phyloP scores from a whole-genome alignment of 2,888 invertebrate genomes.

The Cancer borealis region DNA sequence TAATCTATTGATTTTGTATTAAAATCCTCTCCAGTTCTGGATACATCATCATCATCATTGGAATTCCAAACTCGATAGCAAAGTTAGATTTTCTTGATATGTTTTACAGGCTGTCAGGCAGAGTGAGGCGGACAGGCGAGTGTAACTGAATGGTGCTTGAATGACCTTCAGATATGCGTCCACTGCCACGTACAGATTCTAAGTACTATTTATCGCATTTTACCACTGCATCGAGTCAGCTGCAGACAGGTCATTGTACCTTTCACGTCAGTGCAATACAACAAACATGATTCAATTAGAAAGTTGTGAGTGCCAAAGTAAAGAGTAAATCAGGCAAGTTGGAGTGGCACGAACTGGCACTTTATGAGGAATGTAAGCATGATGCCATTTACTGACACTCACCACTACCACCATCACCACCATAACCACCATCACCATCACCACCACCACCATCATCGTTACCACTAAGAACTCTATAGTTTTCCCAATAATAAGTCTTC shows the following conservation, averaged over 20 bases:
- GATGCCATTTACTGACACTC: conserved; percentile 24
- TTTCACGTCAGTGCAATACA: neutral
- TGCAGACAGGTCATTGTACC: neutral
- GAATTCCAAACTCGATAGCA: neutral
- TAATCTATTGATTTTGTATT: neutral
- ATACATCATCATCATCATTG: neutral
- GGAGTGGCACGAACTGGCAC: neutral
- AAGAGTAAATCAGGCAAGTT: conserved; percentile 21
- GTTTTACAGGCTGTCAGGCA: neutral
- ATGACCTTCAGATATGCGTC: neutral
- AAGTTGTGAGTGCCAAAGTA: neutral
- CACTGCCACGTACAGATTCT: neutral
- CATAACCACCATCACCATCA: neutral
- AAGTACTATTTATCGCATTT: neutral
- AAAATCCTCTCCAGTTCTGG: neutral
- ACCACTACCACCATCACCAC: neutral
- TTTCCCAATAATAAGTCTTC: neutral
- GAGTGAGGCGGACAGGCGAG: neutral
- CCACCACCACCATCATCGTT: neutral
- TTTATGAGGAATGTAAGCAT: neutral
- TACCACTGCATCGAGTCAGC: neutral
- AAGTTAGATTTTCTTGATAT: neutral
- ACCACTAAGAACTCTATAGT: neutral
- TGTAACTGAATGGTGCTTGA: conserved; percentile 28
- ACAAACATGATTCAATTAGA: neutral